phyloP scores from a whole-genome alignment of 2,113 vertebrate genomes.

The Pseudois nayaur region DNA sequence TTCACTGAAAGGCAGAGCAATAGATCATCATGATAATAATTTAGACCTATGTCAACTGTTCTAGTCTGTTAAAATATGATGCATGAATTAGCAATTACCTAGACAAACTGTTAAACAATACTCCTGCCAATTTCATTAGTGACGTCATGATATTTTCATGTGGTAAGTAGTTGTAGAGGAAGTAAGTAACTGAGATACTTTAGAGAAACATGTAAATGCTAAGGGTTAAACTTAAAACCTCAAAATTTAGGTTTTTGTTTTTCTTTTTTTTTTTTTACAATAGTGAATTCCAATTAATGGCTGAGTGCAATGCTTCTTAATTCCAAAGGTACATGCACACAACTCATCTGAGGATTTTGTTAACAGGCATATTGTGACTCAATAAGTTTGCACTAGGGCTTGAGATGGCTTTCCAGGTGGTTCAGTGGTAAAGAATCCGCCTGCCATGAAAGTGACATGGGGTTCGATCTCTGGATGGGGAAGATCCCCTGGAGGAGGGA shows the following conservation, averaged over 20 bases:
- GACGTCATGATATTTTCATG: neutral
- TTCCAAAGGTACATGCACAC: neutral
- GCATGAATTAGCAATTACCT: neutral
- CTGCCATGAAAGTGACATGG: neutral
- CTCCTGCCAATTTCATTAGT: neutral
- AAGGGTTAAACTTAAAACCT: neutral
- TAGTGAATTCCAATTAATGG: neutral
- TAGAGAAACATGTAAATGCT: neutral
- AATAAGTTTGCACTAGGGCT: neutral
- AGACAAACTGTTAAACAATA: neutral
- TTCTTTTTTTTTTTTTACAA: neutral
- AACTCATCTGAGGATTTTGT: neutral
- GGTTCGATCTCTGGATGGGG: rapidly evolving
- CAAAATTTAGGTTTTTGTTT: neutral
- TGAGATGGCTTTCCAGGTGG: neutral
- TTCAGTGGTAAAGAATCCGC: neutral
- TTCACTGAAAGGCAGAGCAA: neutral
- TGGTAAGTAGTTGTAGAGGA: neutral
- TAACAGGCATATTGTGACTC: neutral
- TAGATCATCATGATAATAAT: neutral
- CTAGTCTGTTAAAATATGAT: neutral
- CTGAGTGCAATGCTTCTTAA: neutral
- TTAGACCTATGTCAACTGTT: neutral
- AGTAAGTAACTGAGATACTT: neutral
- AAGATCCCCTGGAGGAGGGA: neutral